These are phyloP conservation scores for Hydraecia micacea DNA, from an alignment of 2,888 invertebrate genomes.

Conservation along the genomic window DNA sequence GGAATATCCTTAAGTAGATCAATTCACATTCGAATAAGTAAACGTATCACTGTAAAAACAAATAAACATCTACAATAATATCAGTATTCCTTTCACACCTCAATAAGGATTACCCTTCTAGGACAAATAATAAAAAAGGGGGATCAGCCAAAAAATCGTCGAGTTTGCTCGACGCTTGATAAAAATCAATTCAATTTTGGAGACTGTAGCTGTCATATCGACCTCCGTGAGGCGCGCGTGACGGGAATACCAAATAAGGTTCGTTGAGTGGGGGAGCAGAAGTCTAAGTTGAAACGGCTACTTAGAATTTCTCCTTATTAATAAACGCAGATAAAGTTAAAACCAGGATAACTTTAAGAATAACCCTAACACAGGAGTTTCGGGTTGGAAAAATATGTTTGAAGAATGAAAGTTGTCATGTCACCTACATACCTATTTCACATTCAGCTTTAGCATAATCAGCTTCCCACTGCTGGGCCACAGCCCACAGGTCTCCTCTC, in stretches of 20 bases:
- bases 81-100: slow-evolving; percentile 67
- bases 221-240: slow-evolving; percentile 74
- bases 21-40: slow-evolving; percentile 44
- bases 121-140: slow-evolving; percentile 73
- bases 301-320: not conserved
- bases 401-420: not conserved
- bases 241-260: slow-evolving; percentile 66
- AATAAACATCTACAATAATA: slow-evolving; percentile 59
- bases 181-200: slow-evolving; percentile 81
- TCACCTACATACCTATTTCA: not conserved
- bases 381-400: not conserved
- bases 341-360: not conserved
- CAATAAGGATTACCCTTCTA: slow-evolving; percentile 72
- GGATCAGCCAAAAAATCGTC: slow-evolving; percentile 76
- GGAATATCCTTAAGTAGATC: slow-evolving; percentile 39
- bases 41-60: slow-evolving; percentile 45
- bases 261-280: slow-evolving; percentile 38
- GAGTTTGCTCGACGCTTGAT: slow-evolving; percentile 75
- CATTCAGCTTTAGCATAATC: not conserved
- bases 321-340: too few relatives aligned
- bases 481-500: too few relatives aligned
- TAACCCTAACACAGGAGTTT: not conserved
- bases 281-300: slow-evolving; percentile 21
- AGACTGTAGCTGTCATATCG: slow-evolving; percentile 76
- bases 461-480: not conserved